phyloP scores from a whole-genome alignment of 2,888 invertebrate species.

The Neoitamus cyanurus region DNA sequence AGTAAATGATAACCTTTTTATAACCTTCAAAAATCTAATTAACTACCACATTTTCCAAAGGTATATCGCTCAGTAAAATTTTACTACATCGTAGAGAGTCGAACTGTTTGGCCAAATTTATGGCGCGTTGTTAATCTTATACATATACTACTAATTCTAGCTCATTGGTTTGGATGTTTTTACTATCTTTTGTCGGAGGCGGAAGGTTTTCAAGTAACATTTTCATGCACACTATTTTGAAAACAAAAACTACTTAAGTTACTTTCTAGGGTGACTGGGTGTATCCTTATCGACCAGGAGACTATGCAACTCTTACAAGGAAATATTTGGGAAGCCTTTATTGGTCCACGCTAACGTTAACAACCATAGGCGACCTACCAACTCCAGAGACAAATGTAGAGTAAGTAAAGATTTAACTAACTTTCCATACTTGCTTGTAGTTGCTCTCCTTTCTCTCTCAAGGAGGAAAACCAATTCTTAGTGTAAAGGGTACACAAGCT shows the following conservation, averaged over 20 bases:
- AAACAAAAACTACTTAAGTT: neutral
- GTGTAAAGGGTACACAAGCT: neutral
- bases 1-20: conserved; percentile 65
- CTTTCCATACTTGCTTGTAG: neutral
- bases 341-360: conserved; percentile 95
- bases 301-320: conserved; percentile 88
- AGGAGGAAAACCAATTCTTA: neutral
- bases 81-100: conserved; percentile 95
- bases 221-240: neutral
- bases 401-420: conserved; percentile 74
- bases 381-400: conserved; percentile 96
- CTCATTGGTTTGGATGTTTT: conserved; percentile 98
- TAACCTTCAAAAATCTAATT: neutral
- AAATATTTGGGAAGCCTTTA: conserved; percentile 95
- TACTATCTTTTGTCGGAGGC: conserved; percentile 94
- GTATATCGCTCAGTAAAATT: conserved; percentile 92
- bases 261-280: conserved; percentile 83
- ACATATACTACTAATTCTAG: conserved; percentile 92
- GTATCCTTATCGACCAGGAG: conserved; percentile 87
- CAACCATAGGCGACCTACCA: conserved; percentile 95
- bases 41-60: conserved; percentile 64
- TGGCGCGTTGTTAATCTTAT: conserved; percentile 96
- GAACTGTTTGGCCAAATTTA: conserved; percentile 95
- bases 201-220: conserved; percentile 80
- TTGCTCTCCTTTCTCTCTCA: neutral